A percentile compares a stretch with the other conserved stretches of the same genome.
These are phyloP conservation scores for Dromiciops gliroides DNA, from an alignment of 2,113 vertebrate species.

Conservation along the genomic window DNA sequence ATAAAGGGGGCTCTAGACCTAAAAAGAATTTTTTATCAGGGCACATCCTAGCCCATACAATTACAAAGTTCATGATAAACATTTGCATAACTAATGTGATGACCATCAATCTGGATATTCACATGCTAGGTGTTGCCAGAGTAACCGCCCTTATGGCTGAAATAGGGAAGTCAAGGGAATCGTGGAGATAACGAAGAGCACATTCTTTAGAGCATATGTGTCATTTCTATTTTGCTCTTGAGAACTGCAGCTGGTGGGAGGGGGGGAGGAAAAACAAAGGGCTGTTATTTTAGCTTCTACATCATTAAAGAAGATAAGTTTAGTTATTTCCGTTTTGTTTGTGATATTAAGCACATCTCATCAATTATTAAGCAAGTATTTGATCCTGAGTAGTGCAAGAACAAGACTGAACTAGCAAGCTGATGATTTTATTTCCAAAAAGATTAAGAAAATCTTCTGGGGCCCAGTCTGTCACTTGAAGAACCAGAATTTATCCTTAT, in stretches of 20 bases:
- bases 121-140: not conserved
- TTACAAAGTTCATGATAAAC: not conserved
- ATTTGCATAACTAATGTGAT: not conserved
- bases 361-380: conserved; percentile 61
- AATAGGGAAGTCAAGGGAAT: not conserved
- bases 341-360: conserved; percentile 47
- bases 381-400: conserved; percentile 58
- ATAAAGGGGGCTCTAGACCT: not conserved
- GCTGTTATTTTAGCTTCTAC: conserved; percentile 19
- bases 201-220: not conserved
- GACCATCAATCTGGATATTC: not conserved
- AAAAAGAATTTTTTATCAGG: not conserved
- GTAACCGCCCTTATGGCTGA: conserved; percentile 37
- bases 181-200: conserved; percentile 18
- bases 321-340: conserved; percentile 10
- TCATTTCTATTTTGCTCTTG: conserved; percentile 25
- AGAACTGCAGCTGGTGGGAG: conserved; percentile 22
- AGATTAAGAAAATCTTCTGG: conserved; percentile 47
- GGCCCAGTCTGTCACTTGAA: not conserved
- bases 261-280: not conserved
- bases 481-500: not conserved
- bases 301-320: conserved; percentile 45
- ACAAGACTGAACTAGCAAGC: conserved; percentile 48
- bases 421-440: conserved; percentile 72
- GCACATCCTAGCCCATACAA: not conserved